phyloP scores from a whole-genome alignment of 2,113 vertebrate genomes.

The Astur gentilis region DNA sequence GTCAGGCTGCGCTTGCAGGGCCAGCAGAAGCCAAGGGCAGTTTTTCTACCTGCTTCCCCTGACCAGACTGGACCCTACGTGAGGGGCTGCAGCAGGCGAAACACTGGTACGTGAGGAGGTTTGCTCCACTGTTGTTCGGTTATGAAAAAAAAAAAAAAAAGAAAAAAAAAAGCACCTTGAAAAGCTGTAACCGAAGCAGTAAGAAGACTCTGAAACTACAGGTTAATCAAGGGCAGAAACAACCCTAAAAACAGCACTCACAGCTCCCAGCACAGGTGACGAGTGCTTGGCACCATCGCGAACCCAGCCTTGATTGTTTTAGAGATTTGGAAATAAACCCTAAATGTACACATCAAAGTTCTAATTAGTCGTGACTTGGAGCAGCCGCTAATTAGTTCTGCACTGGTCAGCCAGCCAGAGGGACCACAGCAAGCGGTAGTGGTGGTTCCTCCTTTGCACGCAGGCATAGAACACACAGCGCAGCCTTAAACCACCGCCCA shows the following conservation, averaged over 20 bases:
- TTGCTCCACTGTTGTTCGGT: not conserved
- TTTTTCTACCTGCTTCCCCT: not conserved
- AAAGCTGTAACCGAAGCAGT: not conserved
- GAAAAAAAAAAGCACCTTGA: too few relatives aligned
- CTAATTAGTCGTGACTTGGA: not conserved
- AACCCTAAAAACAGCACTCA: not conserved
- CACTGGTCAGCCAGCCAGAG: not conserved
- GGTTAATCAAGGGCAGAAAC: not conserved
- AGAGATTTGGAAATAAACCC: not conserved
- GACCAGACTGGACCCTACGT: not conserved
- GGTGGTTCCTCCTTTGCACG: not conserved
- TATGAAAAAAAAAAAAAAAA: not conserved
- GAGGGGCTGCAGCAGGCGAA: not conserved
- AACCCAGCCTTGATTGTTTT: rapidly evolving
- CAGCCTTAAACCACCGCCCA: too few relatives aligned
- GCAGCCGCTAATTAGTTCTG: not conserved
- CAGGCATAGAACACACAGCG: rapidly evolving
- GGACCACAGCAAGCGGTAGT: not conserved
- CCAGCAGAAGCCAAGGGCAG: not conserved
- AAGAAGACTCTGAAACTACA: not conserved
- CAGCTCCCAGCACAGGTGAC: not conserved
- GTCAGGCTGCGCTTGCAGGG: not conserved
- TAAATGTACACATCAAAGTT: not conserved
- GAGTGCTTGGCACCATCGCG: rapidly evolving
- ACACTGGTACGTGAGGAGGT: not conserved